A percentile compares a stretch with the other conserved stretches of the same genome.
phyloP scores from a whole-genome alignment of 1,140 invertebrate species.

The Bombus sylvicola region DNA sequence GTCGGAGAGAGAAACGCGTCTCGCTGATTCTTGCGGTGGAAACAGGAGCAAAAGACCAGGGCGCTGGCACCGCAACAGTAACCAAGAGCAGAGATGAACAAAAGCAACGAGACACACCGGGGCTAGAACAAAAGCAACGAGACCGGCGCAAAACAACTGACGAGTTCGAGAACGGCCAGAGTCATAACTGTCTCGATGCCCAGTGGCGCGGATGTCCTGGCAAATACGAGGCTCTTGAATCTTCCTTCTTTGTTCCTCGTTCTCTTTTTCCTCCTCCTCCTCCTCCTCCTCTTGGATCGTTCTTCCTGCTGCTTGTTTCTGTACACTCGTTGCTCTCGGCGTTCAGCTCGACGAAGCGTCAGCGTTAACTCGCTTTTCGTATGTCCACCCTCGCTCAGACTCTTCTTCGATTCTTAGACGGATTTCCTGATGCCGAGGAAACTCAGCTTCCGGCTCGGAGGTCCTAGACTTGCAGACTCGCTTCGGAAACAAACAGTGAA shows the following conservation, averaged over 20 bases:
- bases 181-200: constrained; percentile 77
- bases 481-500: not conserved
- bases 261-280: not conserved
- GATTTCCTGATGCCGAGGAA: constrained; percentile 19
- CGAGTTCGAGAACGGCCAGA: constrained; percentile 68
- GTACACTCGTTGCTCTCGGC: constrained; percentile 23
- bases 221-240: constrained; percentile 58
- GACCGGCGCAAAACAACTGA: constrained; percentile 69
- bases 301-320: not conserved
- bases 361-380: constrained; percentile 20
- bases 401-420: not conserved
- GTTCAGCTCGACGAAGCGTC: not conserved
- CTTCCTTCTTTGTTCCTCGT: not conserved
- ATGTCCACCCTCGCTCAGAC: not conserved
- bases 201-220: constrained; percentile 77
- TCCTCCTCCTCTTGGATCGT: not conserved
- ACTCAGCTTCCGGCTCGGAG: not conserved
- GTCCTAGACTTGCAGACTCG: not conserved
- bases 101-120: constrained; percentile 64
- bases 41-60: constrained; percentile 69
- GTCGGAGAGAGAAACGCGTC: constrained; percentile 1
- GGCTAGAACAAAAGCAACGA: constrained; percentile 67
- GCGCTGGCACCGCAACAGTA: constrained; percentile 54
- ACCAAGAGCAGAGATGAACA: constrained; percentile 45
- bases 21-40: constrained; percentile 59